These are phyloP conservation scores for Caiman crocodilus DNA, from an alignment of 2,797 vertebrate species.

Conservation along the genomic window DNA sequence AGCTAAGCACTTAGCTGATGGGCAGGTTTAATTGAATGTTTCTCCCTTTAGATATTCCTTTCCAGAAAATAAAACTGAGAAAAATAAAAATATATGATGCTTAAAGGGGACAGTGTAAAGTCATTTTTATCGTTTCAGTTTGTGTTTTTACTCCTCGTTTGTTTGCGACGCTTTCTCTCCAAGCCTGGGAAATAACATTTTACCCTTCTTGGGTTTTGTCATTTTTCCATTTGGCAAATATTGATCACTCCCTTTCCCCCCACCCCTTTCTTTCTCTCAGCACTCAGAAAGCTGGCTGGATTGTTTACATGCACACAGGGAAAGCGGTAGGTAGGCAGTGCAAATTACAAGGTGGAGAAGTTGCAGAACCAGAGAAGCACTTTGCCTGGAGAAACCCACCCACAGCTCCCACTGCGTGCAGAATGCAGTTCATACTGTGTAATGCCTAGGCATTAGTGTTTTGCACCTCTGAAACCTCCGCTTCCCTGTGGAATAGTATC, in stretches of 20 bases:
- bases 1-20: not conserved
- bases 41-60: constrained; percentile 64
- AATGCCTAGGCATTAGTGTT: too few species aligned
- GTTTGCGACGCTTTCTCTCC: not conserved
- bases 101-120: constrained; percentile 63
- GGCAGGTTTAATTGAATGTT: constrained; percentile 59
- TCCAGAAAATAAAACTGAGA: constrained; percentile 61
- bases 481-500: too few species aligned
- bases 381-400: not conserved
- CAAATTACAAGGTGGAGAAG: rapidly evolving
- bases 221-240: not conserved
- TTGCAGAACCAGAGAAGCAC: not conserved
- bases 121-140: constrained; percentile 55
- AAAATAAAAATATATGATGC: constrained; percentile 70
- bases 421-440: too few species aligned
- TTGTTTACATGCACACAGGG: rapidly evolving
- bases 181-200: not conserved
- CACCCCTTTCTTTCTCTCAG: not conserved
- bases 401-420: not conserved
- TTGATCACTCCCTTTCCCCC: not conserved
- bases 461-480: not conserved
- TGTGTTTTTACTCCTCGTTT: constrained; percentile 10
- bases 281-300: rapidly evolving
- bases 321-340: not conserved
- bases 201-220: not conserved